Evolutionary conservation across 2,113 vertebrate species (phyloP).

Genomic region (Halcyon malimbica): DNA sequence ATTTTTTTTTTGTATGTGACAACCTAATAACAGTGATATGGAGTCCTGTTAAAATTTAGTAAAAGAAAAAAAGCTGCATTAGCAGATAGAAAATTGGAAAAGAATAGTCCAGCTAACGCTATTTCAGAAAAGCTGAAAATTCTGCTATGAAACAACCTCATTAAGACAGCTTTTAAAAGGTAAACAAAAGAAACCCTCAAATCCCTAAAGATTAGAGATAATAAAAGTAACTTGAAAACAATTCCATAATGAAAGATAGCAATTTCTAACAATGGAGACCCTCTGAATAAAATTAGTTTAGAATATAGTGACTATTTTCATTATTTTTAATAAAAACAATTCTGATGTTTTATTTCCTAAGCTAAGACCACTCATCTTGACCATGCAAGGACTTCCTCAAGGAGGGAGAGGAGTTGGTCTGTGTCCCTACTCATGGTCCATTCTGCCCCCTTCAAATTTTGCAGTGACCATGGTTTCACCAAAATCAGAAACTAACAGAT

Average conservation of each 20-base stretch:
- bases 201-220: conserved; percentile 15
- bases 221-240: conserved; percentile 22
- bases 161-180: conserved; percentile 21
- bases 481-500: neutral
- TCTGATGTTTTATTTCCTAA: neutral
- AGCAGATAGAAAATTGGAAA: conserved; percentile 33
- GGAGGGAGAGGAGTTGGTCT: neutral
- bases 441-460: neutral
- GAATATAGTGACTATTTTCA: neutral
- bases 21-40: conserved; percentile 34
- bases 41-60: conserved; percentile 43
- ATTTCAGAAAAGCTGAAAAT: conserved; percentile 32
- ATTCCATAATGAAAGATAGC: conserved; percentile 4
- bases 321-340: neutral
- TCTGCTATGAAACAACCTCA: conserved; percentile 10
- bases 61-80: conserved; percentile 8
- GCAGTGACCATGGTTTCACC: neutral
- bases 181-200: conserved; percentile 36
- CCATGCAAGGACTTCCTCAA: neutral
- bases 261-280: neutral
- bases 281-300: neutral
- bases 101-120: conserved; percentile 1
- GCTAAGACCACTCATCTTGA: neutral
- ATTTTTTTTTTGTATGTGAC: neutral
- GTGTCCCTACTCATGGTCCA: neutral